Evolutionary conservation across 2,888 invertebrate species (phyloP), one percentile per base, ranked within the genome.

Genomic region (Myathropa florea): DNA sequence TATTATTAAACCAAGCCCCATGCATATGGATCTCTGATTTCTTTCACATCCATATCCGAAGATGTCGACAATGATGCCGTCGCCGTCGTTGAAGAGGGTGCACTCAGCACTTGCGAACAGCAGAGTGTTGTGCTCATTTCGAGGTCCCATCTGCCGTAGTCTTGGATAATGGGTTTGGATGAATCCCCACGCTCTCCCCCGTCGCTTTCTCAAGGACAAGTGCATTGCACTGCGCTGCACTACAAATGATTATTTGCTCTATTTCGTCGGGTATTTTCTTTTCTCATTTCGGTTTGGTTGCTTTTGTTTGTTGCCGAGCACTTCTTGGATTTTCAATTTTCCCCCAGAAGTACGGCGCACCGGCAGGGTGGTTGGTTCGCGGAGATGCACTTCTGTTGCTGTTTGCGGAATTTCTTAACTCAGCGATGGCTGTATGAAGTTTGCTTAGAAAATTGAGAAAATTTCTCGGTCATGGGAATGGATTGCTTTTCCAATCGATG

Each of bases 231-330:
- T n/a, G 65, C 23, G 30, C 53, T 60, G 73, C 26, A 39, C 70
- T 33, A 61, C 67, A 86, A 86, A 83, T 79, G 83, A 79, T 83
- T 86, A 86, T 86, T 83, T 86, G 86, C 83, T 86, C 83, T 65
- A 82, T 70, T 86, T 86, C 73, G 82, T 61, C 28, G 68, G 71
- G 71, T 81, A 64, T 85, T 85, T 85, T 85, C 81, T 59, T 80
- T 82, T 68, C 77, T 64, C 72, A 55, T 77, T 73, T 64, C 23
- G 61, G 55, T 82, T 82, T 70, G 26, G 33, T 73, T 64, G 30
- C 30, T 71, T n/a, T 65, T 68, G 63, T 72, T 83, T 81, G 76
- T 83, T 78, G 64, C 65, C 10, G 39, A 68, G 63, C 61, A 70
- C 12, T 46, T 71, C 53, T 78, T 30, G 65, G 57, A 60, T 84